phyloP scores from a whole-genome alignment of 1,140 invertebrate species.

The Oedothorax gibbosus region DNA sequence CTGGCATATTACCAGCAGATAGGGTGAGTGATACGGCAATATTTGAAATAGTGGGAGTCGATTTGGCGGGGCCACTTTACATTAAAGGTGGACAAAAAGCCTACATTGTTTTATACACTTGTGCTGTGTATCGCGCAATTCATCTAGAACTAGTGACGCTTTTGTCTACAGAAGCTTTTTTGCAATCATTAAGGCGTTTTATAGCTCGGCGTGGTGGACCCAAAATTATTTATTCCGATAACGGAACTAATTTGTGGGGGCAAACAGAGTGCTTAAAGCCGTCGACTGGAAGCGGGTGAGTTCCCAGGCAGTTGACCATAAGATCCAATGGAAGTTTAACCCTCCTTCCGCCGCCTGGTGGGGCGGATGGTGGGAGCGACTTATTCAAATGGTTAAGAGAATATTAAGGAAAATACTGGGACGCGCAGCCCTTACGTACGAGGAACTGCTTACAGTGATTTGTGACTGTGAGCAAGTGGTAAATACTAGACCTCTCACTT shows the following conservation, averaged over 20 bases:
- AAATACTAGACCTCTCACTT: not conserved
- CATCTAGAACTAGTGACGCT: not conserved
- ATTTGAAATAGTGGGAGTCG: not conserved
- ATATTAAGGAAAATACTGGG: constrained; percentile 1
- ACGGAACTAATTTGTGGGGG: not conserved
- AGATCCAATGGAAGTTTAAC: not conserved
- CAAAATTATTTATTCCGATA: not conserved
- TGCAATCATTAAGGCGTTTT: constrained; percentile 6
- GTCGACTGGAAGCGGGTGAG: not conserved
- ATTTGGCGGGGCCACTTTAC: not conserved
- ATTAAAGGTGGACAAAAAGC: not conserved
- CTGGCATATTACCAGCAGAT: not conserved
- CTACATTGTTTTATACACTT: constrained; percentile 5
- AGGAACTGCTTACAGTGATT: not conserved
- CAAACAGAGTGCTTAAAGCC: not conserved
- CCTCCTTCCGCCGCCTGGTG: not conserved
- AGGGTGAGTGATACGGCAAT: no score
- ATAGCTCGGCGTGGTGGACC: not conserved
- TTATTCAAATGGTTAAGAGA: not conserved
- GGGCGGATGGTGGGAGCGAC: not conserved
- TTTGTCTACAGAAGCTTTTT: not conserved
- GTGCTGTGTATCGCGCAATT: not conserved
- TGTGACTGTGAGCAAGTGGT: no score
- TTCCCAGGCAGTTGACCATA: not conserved
- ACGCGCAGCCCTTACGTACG: not conserved